Evolutionary conservation across 2,888 invertebrate species (phyloP), one percentile per base, ranked within the genome.

Genomic region (Catotricha subobsoleta): DNA sequence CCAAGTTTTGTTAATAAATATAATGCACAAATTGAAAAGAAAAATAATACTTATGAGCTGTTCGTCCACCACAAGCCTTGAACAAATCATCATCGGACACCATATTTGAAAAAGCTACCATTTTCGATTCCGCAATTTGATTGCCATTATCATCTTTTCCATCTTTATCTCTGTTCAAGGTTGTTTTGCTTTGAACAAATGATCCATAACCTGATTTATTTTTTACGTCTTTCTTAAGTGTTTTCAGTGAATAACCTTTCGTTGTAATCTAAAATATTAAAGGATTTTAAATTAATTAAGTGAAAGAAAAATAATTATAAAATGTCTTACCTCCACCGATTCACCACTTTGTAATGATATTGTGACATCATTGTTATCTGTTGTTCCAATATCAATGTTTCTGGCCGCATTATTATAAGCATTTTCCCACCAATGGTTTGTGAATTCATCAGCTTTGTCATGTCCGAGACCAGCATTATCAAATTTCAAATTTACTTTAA

Each of bases 351-450:
- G 30, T 38, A 42, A 21, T 38, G 27, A 40, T 5, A 39, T 2
- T 12, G 19, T n/a, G 4, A 39, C 29, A 9, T 27, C 10, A 5
- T 18, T 20, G 16, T 8, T 34, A 45, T 34, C 13, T 25, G 44
- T 15, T 34, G 37, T 38, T 44, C 44, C 48, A 49, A 72, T 71
- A 57, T 72, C 62, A 15, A 78, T 65, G 55, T 74, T 76, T 12
- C 66, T 65, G n/a, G 74, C 68, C 18, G 80, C 76, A 49, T 71
- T 71, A 52, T 82, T 71, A 52, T 73, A 83, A 10, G 76, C 60
- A 12, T 69, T 67, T 45, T 75, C 75, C 80, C 80, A 82, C 83
- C 83, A 84, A 48, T 80, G 76, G 48, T 76, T 72, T 0, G 74
- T 76, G 52, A 75, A 79, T 48, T 76, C 73, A n/a, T 76, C 69